Percentiles rank a stretch among this genome's conserved stretches.
These are phyloP conservation scores for Ginglymostoma cirratum DNA, from an alignment of 2,113 vertebrate species.

Conservation along the genomic window DNA sequence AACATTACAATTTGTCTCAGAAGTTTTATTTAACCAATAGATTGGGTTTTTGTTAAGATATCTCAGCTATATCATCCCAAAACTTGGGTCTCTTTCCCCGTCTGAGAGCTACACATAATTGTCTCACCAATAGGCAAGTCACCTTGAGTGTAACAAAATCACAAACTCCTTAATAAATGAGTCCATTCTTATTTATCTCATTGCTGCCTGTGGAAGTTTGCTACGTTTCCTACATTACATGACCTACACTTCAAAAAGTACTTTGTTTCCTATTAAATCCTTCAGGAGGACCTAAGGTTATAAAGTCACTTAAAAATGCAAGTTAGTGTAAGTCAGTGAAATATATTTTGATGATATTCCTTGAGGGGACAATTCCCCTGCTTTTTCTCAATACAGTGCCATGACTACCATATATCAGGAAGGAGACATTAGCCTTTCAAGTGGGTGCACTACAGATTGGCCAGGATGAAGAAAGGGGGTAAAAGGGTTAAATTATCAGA, in stretches of 20 bases:
- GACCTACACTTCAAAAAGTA: not conserved
- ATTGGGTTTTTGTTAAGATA: not conserved
- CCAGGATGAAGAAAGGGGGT: not conserved
- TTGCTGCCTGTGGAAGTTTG: not conserved
- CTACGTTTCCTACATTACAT: not conserved
- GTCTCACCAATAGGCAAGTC: not conserved
- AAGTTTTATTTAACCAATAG: not conserved
- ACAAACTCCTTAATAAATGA: not conserved
- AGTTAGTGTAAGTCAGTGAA: not conserved
- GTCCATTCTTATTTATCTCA: not conserved
- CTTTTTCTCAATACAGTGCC: not conserved
- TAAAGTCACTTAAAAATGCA: not conserved
- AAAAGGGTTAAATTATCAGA: not conserved
- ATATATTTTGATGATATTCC: not conserved
- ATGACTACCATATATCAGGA: not conserved
- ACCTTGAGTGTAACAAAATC: not conserved
- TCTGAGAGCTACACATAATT: not conserved
- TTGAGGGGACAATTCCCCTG: not conserved
- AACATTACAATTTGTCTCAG: not conserved
- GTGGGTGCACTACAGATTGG: not conserved
- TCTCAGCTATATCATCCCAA: not conserved
- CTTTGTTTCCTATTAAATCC: not conserved
- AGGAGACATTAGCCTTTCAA: not conserved
- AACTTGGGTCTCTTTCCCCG: not conserved
- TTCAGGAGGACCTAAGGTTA: not conserved